These are phyloP conservation scores for Cherax destructor DNA, from an alignment of 1,140 invertebrate species.

Conservation along the genomic window DNA sequence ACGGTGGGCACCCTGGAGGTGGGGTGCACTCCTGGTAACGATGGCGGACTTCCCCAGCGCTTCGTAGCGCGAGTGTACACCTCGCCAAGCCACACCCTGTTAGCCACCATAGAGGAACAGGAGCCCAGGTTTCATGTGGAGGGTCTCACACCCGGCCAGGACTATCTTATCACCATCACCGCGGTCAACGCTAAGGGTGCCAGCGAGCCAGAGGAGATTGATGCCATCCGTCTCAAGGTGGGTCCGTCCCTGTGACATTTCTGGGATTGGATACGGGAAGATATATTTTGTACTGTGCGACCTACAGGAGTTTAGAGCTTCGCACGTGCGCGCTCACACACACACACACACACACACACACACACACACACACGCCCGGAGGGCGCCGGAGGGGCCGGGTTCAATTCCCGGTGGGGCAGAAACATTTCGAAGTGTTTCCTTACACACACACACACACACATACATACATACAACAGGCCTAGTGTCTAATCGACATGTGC, in stretches of 20 bases:
- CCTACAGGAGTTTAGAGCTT: too few species aligned
- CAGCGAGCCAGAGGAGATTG: slow-evolving; percentile 92
- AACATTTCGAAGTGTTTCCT: too few species aligned
- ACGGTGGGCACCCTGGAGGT: slow-evolving; percentile 67
- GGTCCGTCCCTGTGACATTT: neutral
- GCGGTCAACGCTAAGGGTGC: slow-evolving; percentile 97
- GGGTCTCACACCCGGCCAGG: slow-evolving; percentile 90
- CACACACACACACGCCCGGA: too few species aligned
- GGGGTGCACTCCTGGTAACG: slow-evolving; percentile 65
- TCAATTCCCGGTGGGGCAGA: too few species aligned
- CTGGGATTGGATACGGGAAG: too few species aligned
- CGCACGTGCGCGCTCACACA: too few species aligned
- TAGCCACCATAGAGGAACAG: slow-evolving; percentile 54
- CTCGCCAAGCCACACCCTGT: slow-evolving; percentile 59
- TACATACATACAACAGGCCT: too few species aligned
- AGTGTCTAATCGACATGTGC: too few species aligned
- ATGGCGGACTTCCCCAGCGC: slow-evolving; percentile 62
- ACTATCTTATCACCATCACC: slow-evolving; percentile 97
- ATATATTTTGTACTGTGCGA: too few species aligned
- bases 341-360: neutral
- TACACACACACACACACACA: too few species aligned
- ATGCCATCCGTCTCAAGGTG: slow-evolving; percentile 79
- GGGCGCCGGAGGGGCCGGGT: too few species aligned
- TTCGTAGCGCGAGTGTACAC: slow-evolving; percentile 67
- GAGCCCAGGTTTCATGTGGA: slow-evolving; percentile 84